Evolutionary conservation across 2,888 invertebrate species (phyloP).

Genomic region (Aplocera efformata): DNA sequence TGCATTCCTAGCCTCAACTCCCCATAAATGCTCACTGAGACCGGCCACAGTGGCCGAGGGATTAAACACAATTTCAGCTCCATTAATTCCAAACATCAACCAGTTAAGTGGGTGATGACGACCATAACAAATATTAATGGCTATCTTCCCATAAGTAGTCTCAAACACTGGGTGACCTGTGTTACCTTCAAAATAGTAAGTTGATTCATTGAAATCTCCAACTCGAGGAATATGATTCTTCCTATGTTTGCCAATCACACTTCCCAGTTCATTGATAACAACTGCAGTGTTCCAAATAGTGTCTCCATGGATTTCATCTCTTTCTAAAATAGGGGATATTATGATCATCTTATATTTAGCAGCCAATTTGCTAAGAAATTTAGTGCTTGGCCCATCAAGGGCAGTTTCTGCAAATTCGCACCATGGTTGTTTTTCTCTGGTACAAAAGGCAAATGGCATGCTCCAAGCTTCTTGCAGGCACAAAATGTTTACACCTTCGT

Average conservation of each 20-base stretch:
- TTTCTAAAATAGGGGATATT: conserved; percentile 95
- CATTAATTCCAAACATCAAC: conserved; percentile 98
- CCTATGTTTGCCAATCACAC: conserved; percentile 94
- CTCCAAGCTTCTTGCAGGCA: conserved; percentile 99
- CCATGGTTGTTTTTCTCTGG: conserved; percentile 97
- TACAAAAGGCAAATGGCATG: conserved; percentile 99
- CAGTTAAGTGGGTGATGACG: conserved; percentile 99
- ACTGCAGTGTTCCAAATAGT: conserved; percentile 98
- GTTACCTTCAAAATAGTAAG: conserved; percentile 97
- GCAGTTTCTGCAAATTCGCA: conserved; percentile 97
- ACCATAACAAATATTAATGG: conserved; percentile 98
- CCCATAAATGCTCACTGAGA: conserved; percentile 96
- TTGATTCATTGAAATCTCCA: conserved; percentile 99
- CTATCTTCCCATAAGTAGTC: conserved; percentile 93
- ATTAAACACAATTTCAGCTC: conserved; percentile 99
- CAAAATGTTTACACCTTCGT: conserved; percentile 90
- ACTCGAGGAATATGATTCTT: conserved; percentile 99
- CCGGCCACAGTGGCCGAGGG: conserved; percentile 96
- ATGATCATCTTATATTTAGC: conserved; percentile 94
- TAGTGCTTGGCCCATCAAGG: conserved; percentile 90
- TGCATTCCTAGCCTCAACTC: conserved; percentile 96
- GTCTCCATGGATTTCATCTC: conserved; percentile 92
- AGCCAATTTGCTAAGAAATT: conserved; percentile 89
- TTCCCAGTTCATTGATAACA: conserved; percentile 92
- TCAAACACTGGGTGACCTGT: conserved; percentile 97